Evolutionary conservation across 2,797 vertebrate species (phyloP).

Genomic region (Parauchenoglanis punctatus): DNA sequence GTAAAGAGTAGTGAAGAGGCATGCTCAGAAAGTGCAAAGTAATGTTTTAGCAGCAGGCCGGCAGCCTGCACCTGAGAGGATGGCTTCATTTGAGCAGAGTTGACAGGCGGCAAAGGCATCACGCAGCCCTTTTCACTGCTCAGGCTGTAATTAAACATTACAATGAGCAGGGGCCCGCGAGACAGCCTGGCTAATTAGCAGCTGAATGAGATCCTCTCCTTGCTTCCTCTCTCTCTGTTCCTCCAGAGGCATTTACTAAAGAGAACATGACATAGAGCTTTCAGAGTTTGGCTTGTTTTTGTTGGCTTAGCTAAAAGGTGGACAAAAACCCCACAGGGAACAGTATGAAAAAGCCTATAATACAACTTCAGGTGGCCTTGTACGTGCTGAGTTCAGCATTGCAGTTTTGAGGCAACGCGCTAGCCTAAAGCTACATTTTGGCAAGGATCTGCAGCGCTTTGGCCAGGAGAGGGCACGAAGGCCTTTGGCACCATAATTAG

Average conservation of each 20-base stretch:
- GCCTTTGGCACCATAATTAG: constrained; percentile 65
- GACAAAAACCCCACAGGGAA: not conserved
- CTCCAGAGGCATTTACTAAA: constrained; percentile 47
- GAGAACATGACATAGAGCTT: constrained; percentile 40
- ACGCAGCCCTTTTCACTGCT: constrained; percentile 85
- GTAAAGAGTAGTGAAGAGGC: constrained; percentile 11
- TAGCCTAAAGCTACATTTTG: constrained; percentile 22
- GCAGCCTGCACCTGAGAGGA: constrained; percentile 41
- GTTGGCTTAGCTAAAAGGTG: constrained; percentile 17
- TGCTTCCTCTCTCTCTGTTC: constrained; percentile 11
- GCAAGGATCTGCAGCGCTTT: constrained; percentile 9
- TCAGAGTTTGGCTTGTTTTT: constrained; percentile 19
- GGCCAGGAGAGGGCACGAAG: constrained; percentile 47
- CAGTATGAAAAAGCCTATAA: constrained; percentile 14
- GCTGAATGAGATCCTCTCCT: constrained; percentile 78
- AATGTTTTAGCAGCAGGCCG: not conserved
- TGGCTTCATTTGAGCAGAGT: constrained; percentile 75
- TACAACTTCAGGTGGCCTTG: constrained; percentile 3
- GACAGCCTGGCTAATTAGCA: constrained; percentile 83
- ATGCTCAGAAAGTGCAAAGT: not conserved
- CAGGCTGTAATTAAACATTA: constrained; percentile 92
- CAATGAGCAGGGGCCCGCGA: constrained; percentile 67
- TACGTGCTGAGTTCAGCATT: constrained; percentile 4
- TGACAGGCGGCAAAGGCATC: constrained; percentile 82
- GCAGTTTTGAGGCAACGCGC: constrained; percentile 18